Evolutionary conservation across 2,888 invertebrate genomes (phyloP), one percentile per base, ranked within the genome.

Genomic region (Eupeodes luniger): DNA sequence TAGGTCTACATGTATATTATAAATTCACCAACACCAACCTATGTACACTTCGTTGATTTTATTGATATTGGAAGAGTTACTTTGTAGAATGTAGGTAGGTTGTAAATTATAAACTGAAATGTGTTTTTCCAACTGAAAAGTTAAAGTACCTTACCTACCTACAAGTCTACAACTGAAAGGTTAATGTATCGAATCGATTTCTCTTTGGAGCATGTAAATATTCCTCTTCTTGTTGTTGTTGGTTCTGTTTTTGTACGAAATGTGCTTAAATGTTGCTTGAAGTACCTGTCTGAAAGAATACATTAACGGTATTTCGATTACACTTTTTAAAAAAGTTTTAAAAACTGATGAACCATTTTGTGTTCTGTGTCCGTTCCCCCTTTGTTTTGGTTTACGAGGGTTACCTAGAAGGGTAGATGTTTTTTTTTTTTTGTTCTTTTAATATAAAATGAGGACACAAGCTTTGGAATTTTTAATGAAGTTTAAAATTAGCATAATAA

Each of bases 151-250:
- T 27, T 27, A 19, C 16, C 47, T 14, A 34, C 40, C 40, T 16
- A 40, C 61, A 62, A 62, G 16, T 16, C 40, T 16, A 40, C 61
- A 62, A 62, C 40, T 16, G 16, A 11, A 16, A 40, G 62, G 11
- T 40, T 44, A 40, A 62, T 40, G 40, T 62, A 62, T 62, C 40
- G 16, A 62, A 62, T 62, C 40, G 40, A 62, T 62, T 44, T 44
- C 16, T 40, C 40, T 44, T 40, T 40, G 10, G 2, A 62, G 40
- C 40, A 62, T 40, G 61, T 11, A 62, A 40, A 40, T n/a, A 11
- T 11, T 36, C 36, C 6, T 36, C 36, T 61, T 40, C 40, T 40
- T 61, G n/a, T 10, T 36, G 7, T 10, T 16, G 10, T 7, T n/a
- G 10, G 3, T n/a, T 14, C n/a, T 59, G 9, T 34, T 59, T 59